phyloP scores from a whole-genome alignment of 2,797 vertebrate species.

The Threskiornis aethiopicus region DNA sequence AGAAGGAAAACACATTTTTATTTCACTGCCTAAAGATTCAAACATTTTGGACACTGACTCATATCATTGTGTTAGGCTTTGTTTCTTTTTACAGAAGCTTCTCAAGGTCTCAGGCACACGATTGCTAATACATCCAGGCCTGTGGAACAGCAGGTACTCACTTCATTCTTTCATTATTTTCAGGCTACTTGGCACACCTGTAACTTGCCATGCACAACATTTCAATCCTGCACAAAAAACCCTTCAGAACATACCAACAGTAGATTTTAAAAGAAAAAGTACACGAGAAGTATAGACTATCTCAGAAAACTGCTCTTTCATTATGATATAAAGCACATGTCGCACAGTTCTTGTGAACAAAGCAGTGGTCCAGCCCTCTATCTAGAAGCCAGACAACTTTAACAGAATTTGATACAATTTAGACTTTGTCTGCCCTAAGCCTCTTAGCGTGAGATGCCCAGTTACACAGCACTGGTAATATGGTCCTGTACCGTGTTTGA shows the following conservation, averaged over 20 bases:
- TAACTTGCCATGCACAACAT: neutral
- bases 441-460: neutral
- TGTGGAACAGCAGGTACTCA: neutral
- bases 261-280: neutral
- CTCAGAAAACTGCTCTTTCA: conserved; percentile 9
- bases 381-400: neutral
- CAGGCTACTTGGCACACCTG: conserved; percentile 28
- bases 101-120: neutral
- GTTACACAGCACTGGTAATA: neutral
- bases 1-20: neutral
- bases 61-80: neutral
- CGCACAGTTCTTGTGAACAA: neutral
- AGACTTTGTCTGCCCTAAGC: neutral
- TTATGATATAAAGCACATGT: neutral
- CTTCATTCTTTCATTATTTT: neutral
- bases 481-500: neutral
- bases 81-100: neutral
- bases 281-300: neutral
- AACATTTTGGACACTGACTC: neutral
- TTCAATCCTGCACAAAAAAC: conserved; percentile 18
- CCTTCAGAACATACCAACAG: neutral
- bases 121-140: neutral
- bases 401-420: neutral
- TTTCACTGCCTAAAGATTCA: neutral
- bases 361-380: neutral